Evolutionary conservation across 64 coral and sea anemone genomes (phyloP).

Genomic region (Stylophora pistillata): DNA sequence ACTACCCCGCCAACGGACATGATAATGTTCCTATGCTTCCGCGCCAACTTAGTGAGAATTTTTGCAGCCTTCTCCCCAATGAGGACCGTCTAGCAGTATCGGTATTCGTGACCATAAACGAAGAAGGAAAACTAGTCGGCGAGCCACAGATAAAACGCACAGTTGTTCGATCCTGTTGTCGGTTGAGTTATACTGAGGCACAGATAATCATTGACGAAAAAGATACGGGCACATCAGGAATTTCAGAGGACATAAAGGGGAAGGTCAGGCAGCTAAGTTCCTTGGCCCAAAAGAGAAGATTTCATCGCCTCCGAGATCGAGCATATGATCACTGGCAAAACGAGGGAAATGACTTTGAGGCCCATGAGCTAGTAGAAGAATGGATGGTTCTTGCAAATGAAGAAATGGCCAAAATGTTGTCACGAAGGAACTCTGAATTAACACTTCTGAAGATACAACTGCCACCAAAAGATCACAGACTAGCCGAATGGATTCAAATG

Average conservation of each 20-base stretch:
- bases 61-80: slow-evolving; percentile 64
- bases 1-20: slow-evolving; percentile 58
- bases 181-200: slow-evolving; percentile 47
- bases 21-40: slow-evolving; percentile 80
- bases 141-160: slow-evolving; percentile 58
- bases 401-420: slow-evolving; percentile 53
- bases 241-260: neutral
- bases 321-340: slow-evolving; percentile 52
- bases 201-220: slow-evolving; percentile 38
- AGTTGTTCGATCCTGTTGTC: slow-evolving; percentile 54
- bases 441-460: slow-evolving; percentile 69
- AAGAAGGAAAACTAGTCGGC: slow-evolving; percentile 36
- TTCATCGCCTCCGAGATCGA: slow-evolving; percentile 38
- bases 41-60: slow-evolving; percentile 64
- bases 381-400: slow-evolving; percentile 93
- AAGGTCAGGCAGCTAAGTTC: slow-evolving; percentile 26
- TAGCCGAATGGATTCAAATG: slow-evolving; percentile 70
- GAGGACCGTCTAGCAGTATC: slow-evolving; percentile 71
- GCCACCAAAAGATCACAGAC: slow-evolving; percentile 70
- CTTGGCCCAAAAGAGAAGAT: slow-evolving; percentile 40
- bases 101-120: slow-evolving; percentile 59
- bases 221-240: too few relatives aligned
- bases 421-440: neutral
- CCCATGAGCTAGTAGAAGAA: slow-evolving; percentile 90
- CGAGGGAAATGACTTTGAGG: slow-evolving; percentile 33